Base-by-base conservation (phyloP, 2,113 vertebrate genomes). In the Dipodomys ordii region DNA sequence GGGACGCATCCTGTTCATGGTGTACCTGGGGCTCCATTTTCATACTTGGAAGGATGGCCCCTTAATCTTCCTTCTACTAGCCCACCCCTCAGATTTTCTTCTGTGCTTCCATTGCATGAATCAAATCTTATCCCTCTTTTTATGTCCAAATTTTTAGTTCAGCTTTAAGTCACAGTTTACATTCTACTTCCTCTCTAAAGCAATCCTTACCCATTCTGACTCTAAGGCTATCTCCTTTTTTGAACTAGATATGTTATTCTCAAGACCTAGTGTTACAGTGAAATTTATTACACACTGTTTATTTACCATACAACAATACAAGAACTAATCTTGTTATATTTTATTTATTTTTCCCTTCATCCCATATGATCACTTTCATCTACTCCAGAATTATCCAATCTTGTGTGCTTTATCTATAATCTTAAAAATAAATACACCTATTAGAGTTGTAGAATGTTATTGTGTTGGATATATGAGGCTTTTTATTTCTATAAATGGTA, bases 81-180 rank as follows among this genome's bases (percentile, higher is more conserved):
- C 64, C 94, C 90, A 96, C 90, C 92, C 92, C 78, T 82, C 69
- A 93, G 79, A 96, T 96, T 93, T 95, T 92, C 30, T 69, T 90
- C 87, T 68, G 53, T 57, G 46, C 35, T 91, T 90, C 67, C 1
- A 44, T 95, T 97, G 96, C 74, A 76, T 85, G 60, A 77, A 88
- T 85, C 60, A 73, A 27, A 72, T 25, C 53, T 53, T 27, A 5
- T 44, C 23, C 19, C 25, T 82, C 57, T 83, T 95, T 96, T 97
- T 84, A 92, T 94, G 84, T 53, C 49, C 82, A 79, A 65, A 49
- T 83, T 81, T 90, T 69, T 78, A 90, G 80, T 39, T 84, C 74
- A 89, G 65, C 87, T 90, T 76, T 77, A 95, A 96, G 93, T 92
- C 3, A 22, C 53, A 92, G 78, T 92, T 94, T 60, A 87, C 85